Percentiles rank a stretch among this genome's conserved stretches.
phyloP scores from a whole-genome alignment of 2,113 vertebrate species.

The Lasiurus cinereus region DNA sequence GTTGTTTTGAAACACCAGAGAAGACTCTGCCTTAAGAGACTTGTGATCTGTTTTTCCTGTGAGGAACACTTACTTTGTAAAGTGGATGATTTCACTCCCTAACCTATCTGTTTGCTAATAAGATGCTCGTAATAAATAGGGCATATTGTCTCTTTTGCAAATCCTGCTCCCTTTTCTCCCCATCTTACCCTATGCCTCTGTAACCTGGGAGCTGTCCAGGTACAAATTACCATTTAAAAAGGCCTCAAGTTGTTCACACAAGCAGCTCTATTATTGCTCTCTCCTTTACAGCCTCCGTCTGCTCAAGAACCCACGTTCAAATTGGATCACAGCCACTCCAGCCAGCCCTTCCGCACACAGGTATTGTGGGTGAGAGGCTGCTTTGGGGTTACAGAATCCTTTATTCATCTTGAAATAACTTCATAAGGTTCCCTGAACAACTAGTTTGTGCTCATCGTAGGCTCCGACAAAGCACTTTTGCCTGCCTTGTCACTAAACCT shows the following conservation, averaged over 20 bases:
- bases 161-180: constrained; percentile 52
- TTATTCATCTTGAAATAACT: constrained; percentile 74
- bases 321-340: constrained; percentile 74
- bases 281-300: constrained; percentile 62
- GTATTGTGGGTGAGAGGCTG: constrained; percentile 78
- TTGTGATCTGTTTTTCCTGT: neutral
- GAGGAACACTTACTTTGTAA: constrained; percentile 52
- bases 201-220: constrained; percentile 83
- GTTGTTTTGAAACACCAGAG: constrained; percentile 48
- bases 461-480: constrained; percentile 60
- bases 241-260: constrained; percentile 74
- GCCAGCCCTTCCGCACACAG: constrained; percentile 64
- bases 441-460: constrained; percentile 58
- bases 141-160: constrained; percentile 29
- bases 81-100: constrained; percentile 43
- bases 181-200: constrained; percentile 40
- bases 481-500: constrained; percentile 65
- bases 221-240: constrained; percentile 85
- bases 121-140: constrained; percentile 30
- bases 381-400: constrained; percentile 67
- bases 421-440: constrained; percentile 67
- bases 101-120: constrained; percentile 43
- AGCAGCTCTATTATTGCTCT: constrained; percentile 77
- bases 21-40: constrained; percentile 20
- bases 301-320: constrained; percentile 75